Evolutionary conservation across 2,888 invertebrate genomes (phyloP).

Genomic region (Phaedon cochleariae): DNA sequence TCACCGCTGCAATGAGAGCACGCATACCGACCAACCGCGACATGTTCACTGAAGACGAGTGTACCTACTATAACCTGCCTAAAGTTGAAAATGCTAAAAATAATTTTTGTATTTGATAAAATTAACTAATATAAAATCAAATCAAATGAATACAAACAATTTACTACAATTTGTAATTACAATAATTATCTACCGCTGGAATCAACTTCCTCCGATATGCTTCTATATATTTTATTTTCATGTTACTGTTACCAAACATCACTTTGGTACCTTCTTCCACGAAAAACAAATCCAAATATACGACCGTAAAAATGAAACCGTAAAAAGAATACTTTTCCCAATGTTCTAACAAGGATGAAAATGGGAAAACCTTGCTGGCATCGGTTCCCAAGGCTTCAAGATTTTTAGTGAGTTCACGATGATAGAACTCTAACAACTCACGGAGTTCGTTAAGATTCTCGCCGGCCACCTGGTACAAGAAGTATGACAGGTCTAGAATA

Average conservation of each 20-base stretch:
- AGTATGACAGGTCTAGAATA: not conserved
- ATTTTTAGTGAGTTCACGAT: not conserved
- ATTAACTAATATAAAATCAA: too few relatives aligned
- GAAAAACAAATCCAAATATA: not conserved
- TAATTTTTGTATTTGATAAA: too few relatives aligned
- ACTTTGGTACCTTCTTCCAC: not conserved
- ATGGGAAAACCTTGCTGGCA: not conserved
- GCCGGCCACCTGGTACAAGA: not conserved
- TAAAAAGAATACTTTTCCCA: conserved; percentile 3
- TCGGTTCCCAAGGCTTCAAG: not conserved
- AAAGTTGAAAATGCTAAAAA: too few relatives aligned
- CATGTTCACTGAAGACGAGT: too few relatives aligned
- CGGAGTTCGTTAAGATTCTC: not conserved
- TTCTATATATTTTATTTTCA: not conserved
- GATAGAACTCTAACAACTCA: not conserved
- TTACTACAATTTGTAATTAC: not conserved
- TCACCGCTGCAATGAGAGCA: too few relatives aligned
- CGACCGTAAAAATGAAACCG: not conserved
- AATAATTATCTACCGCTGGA: not conserved
- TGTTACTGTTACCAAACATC: not conserved
- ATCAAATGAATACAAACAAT: too few relatives aligned
- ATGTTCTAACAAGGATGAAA: not conserved
- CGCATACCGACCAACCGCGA: too few relatives aligned
- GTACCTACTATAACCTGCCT: too few relatives aligned
- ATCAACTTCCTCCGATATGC: not conserved